Evolutionary conservation across 2,888 invertebrate species (phyloP), one percentile per base, ranked within the genome.

Genomic region (Theodoxus fluviatilis): DNA sequence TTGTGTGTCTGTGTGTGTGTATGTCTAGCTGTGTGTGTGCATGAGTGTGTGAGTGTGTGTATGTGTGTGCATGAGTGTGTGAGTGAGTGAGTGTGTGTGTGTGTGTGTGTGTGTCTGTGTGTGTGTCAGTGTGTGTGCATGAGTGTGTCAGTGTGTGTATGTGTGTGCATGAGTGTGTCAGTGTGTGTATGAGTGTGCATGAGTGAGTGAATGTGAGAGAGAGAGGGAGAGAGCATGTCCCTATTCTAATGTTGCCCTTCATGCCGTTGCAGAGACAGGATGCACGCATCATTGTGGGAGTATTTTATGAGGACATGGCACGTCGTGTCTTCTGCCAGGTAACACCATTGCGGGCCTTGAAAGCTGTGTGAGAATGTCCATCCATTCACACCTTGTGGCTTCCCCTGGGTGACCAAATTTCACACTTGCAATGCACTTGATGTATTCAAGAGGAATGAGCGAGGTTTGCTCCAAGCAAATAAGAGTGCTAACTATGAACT

Each of bases 251-350:
- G n/a, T n/a, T n/a, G n/a, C n/a, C n/a, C n/a, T n/a, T 57, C 31
- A 73, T 69, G 64, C 69, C 68, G 31, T 80, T 80, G 49, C 90
- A 95, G 75, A 91, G 97, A 65, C 98, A 98, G 87, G 98, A 99
- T 88, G 98, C 98, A 3, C 90, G 99, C 75, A 96, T 99, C 78
- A 96, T 99, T 78, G 96, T 99, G 35, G 99, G 98, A 0, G 90
- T 99, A 68, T 99, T 98, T 90, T 99, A 99, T 89, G 98, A 98
- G 72, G 96, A 96, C 7, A 97, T 97, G 57, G 99, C 99, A 0
- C 90, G 98, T 68, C 90, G 95, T 67, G 98, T 99, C 0, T 92
- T 99, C 28, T 99, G 99, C 87, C 97, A 98, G 88, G 93, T 97
- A 78, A 76, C 74, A 25, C 35, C 35, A 15, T 25, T 55, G n/a